Evolutionary conservation across 2,888 invertebrate species (phyloP).

Genomic region (Drosophila vallismaia): DNA sequence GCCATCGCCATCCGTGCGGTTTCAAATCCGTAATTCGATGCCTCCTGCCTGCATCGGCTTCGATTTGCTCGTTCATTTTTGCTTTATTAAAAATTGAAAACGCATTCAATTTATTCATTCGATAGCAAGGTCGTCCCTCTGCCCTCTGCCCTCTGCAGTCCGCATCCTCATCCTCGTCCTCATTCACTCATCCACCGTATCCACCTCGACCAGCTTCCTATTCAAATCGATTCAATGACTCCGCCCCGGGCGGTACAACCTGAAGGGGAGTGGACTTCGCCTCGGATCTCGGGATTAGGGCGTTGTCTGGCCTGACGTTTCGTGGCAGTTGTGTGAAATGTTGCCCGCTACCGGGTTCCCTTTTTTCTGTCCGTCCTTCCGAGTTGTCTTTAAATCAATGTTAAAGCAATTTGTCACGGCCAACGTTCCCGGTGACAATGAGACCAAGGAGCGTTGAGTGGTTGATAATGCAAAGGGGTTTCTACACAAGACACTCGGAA

Average conservation of each 20-base stretch:
- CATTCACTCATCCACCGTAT: neutral
- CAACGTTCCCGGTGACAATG: conserved; percentile 64
- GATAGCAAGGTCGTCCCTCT: conserved; percentile 64
- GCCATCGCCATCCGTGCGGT: conserved; percentile 60
- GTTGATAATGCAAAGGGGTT: conserved; percentile 37
- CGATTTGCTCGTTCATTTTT: conserved; percentile 38
- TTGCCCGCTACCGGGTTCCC: conserved; percentile 35
- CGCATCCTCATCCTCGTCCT: neutral
- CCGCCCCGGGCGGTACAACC: conserved; percentile 40
- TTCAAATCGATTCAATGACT: conserved; percentile 61
- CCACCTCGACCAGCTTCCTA: conserved; percentile 30
- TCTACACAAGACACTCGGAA: conserved; percentile 19
- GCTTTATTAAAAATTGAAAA: conserved; percentile 77
- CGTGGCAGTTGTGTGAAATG: conserved; percentile 75
- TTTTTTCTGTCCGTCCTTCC: conserved; percentile 14
- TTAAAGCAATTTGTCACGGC: conserved; percentile 77
- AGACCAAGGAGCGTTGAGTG: conserved; percentile 48
- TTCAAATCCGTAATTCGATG: conserved; percentile 74
- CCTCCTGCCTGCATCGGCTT: conserved; percentile 65
- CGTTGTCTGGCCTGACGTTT: conserved; percentile 72
- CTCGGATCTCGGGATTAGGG: conserved; percentile 59
- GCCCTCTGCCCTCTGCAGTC: neutral
- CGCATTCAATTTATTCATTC: conserved; percentile 77
- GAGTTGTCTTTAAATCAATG: conserved; percentile 76
- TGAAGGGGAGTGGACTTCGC: conserved; percentile 16